A percentile compares a stretch with the other conserved stretches of the same genome.
Conservation (phyloP, 2,888 invertebrate species). For the Chirona hameri region DNA sequence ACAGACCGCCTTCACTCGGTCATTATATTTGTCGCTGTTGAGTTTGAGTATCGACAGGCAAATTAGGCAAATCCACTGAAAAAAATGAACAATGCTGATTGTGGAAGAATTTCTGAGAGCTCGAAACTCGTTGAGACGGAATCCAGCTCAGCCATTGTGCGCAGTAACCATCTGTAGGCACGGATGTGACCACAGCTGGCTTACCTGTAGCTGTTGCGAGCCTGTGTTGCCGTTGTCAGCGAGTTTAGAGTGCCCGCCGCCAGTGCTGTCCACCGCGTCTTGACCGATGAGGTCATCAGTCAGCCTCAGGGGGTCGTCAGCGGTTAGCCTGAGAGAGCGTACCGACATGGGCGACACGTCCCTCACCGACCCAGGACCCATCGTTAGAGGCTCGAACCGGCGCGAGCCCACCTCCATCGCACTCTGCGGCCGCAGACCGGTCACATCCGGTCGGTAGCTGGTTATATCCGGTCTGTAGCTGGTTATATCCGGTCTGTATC, state of each 20-base stretch:
- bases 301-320: background rate
- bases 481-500: background rate
- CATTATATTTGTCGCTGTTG: no score
- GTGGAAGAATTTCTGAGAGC: no score
- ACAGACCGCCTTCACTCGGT: no score
- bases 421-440: background rate
- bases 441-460: background rate
- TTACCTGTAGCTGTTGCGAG: no score
- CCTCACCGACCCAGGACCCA: background rate
- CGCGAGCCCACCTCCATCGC: background rate
- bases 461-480: background rate
- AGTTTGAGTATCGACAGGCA: no score
- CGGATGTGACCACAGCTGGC: no score
- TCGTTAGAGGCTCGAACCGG: background rate
- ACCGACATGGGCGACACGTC: background rate
- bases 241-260: background rate
- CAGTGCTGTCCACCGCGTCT: background rate
- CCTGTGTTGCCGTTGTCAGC: background rate
- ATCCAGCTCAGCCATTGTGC: no score
- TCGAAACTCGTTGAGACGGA: no score
- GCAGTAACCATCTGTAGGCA: no score
- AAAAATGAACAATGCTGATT: no score
- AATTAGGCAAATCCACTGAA: no score
- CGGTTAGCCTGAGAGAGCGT: background rate
- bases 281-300: background rate